Conservation (phyloP, 2,888 invertebrate genomes). For the Pycnomerus fuliginosus region DNA sequence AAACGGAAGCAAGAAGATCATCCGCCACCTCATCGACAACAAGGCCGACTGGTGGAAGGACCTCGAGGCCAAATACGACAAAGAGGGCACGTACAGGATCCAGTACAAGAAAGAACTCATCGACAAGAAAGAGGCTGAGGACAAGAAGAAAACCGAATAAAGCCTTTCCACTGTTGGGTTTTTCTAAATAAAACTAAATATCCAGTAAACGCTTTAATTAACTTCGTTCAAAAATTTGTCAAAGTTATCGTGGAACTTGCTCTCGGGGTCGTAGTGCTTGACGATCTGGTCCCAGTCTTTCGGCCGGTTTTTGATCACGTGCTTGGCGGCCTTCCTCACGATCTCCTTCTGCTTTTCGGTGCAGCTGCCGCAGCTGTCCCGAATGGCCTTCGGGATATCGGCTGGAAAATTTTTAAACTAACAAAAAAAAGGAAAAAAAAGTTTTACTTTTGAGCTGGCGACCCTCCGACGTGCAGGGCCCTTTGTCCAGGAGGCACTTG, state of each 20-base stretch:
- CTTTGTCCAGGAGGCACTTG: background rate
- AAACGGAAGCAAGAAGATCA: slow-evolving; percentile 60
- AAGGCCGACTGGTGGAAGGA: slow-evolving; percentile 62
- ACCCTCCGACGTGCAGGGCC: background rate
- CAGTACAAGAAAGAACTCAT: slow-evolving; percentile 64
- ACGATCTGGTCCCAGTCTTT: slow-evolving; percentile 64
- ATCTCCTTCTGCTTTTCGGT: slow-evolving; percentile 64
- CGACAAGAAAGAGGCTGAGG: no score
- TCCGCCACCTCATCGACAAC: slow-evolving; percentile 63
- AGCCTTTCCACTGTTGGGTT: no score
- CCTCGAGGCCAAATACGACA: slow-evolving; percentile 66
- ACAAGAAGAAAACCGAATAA: no score
- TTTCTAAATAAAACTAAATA: no score
- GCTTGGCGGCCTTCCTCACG: slow-evolving; percentile 64
- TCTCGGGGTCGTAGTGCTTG: slow-evolving; percentile 68
- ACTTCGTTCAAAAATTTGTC: slow-evolving; percentile 51
- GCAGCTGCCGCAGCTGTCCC: slow-evolving; percentile 60
- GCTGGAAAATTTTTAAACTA: slow-evolving; percentile 47
- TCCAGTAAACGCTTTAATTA: no score
- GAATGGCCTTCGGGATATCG: slow-evolving; percentile 58
- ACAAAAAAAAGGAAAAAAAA: slow-evolving; percentile 2
- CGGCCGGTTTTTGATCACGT: slow-evolving; percentile 64
- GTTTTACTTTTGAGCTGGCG: background rate
- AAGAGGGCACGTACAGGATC: slow-evolving; percentile 60
- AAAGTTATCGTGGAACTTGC: slow-evolving; percentile 64